Base-by-base conservation (phyloP, 2,888 invertebrate species). In the Sarcophaga rosellei region DNA sequence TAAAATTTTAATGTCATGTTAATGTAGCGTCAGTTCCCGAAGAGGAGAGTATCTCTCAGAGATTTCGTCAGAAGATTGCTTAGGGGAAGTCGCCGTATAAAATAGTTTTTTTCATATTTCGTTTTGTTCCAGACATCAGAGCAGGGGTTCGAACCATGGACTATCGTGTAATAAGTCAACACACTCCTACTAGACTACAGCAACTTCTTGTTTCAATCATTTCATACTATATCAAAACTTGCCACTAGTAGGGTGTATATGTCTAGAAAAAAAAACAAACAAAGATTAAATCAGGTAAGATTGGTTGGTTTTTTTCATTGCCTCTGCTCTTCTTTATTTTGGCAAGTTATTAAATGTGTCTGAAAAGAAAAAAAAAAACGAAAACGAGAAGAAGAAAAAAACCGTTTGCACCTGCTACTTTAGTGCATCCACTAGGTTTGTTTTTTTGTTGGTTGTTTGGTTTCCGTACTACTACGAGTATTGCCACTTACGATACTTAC, bases 271-370 rank as follows among this genome's bases (percentile, higher is more conserved):
- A 59, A 11, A 75, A 63, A 45, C 65, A 69, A 74, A 61, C 35
- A 74, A 80, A 86, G 83, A 74, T 86, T 84, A 77, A 86, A 86
- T 86, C 86, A 84, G 83, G 83, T 86, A 81, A 83, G 77, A 53
- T 81, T 78, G 86, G 66, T 75, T 78, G 83, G 3, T 61, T 61
- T 45, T 45, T 61, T 59, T 72, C 3, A 21, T 35, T 47, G 17
- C 53, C 57, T 47, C 59, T 17, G 12, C 25, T 17, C 68, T 70
- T 21, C 59, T 6, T 62, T 62, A 25, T 81, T 68, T 73, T 45
- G 45, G 23, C 69, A 74, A 63, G 53, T 35, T 78, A 57, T 68
- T 23, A 62, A 78, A 62, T 73, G 72, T 68, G 72, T 73, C 61
- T 82, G 65, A 53, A 1, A 75, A 45, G n/a, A 65, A 69, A 23